Conservation (phyloP, 2,113 vertebrate genomes). For the Lonchura striata region DNA sequence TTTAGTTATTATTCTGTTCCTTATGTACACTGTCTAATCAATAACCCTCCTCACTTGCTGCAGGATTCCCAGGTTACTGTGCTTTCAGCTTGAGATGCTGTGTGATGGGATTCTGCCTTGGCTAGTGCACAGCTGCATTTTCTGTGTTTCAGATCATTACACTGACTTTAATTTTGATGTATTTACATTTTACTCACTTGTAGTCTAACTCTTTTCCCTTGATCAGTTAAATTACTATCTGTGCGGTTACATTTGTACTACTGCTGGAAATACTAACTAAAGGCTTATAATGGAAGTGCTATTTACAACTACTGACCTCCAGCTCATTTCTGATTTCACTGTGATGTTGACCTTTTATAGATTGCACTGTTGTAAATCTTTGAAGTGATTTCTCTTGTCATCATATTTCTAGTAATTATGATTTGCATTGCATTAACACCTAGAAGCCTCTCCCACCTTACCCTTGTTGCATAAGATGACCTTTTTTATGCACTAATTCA, state of each 20-base stretch:
- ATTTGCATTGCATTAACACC: constrained; percentile 51
- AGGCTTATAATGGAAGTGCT: constrained; percentile 52
- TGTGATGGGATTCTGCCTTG: constrained; percentile 20
- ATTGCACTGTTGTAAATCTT: constrained; percentile 46
- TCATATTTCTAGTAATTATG: constrained; percentile 55
- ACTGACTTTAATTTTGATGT: constrained; percentile 74
- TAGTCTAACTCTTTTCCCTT: constrained; percentile 58
- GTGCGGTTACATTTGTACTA: constrained; percentile 42
- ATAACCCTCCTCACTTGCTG: not conserved
- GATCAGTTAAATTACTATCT: constrained; percentile 69
- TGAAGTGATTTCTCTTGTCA: constrained; percentile 45
- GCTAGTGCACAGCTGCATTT: constrained; percentile 48
- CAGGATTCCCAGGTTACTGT: constrained; percentile 18
- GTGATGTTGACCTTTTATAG: constrained; percentile 53
- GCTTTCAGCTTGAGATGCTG: not conserved
- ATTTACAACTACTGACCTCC: constrained; percentile 51
- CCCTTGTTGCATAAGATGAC: constrained; percentile 32
- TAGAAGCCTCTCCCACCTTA: constrained; percentile 25
- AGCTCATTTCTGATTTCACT: constrained; percentile 31
- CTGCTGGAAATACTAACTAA: constrained; percentile 44
- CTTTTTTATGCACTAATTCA: constrained; percentile 26
- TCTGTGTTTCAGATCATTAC: constrained; percentile 69
- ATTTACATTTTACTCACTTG: constrained; percentile 71
- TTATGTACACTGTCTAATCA: constrained; percentile 4
- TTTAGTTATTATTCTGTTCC: not conserved